phyloP scores from a whole-genome alignment of 1,140 invertebrate genomes.

The Amphibalanus amphitrite region DNA sequence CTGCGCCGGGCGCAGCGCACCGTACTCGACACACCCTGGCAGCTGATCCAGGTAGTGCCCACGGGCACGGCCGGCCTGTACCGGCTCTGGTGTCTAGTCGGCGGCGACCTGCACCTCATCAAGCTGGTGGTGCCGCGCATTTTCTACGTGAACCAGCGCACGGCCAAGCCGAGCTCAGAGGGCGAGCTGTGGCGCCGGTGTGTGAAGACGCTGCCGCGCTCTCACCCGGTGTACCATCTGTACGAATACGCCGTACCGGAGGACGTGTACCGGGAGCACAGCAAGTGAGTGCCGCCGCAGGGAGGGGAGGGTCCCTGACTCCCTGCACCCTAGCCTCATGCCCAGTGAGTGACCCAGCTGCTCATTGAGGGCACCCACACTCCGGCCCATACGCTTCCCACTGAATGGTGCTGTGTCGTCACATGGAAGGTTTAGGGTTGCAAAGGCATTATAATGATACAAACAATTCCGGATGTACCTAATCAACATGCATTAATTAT shows the following conservation, averaged over 20 bases:
- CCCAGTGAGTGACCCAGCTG: no score
- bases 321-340: no score
- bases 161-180: constrained; percentile 37
- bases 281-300: constrained; percentile 37
- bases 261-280: constrained; percentile 54
- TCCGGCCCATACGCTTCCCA: no score
- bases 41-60: constrained; percentile 36
- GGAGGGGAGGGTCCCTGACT: no score
- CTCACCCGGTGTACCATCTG: constrained; percentile 61
- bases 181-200: constrained; percentile 60
- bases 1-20: constrained; percentile 58
- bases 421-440: no score
- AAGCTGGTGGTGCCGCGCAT: constrained; percentile 39
- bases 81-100: constrained; percentile 74
- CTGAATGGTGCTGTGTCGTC: no score
- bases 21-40: constrained; percentile 71
- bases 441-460: no score
- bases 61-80: constrained; percentile 66
- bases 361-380: no score
- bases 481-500: no score
- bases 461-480: no score
- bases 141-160: constrained; percentile 87
- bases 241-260: constrained; percentile 87
- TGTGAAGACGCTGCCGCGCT: constrained; percentile 69
- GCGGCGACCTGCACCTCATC: constrained; percentile 37